A percentile compares a stretch with the other conserved stretches of the same genome.
These are phyloP conservation scores for Plodia interpunctella DNA, from an alignment of 1,140 invertebrate genomes.

Conservation along the genomic window DNA sequence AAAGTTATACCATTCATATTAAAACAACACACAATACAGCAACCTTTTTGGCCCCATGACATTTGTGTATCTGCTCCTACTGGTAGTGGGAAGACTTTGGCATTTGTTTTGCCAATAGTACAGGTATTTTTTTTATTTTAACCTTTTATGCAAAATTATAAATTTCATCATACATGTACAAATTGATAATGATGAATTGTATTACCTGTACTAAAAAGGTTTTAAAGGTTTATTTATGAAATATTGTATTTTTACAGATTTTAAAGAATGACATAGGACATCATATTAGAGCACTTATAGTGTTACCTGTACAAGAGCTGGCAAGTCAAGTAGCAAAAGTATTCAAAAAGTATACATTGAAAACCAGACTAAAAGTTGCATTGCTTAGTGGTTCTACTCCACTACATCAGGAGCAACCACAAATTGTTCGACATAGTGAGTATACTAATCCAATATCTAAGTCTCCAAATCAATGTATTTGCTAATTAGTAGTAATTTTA, in stretches of 20 bases:
- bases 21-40: conserved; percentile 78
- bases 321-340: conserved; percentile 93
- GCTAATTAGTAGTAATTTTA: background rate
- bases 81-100: conserved; percentile 97
- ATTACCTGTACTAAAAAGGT: too few relatives aligned
- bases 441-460: conserved; percentile 24
- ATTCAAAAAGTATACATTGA: conserved; percentile 84
- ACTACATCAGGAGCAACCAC: conserved; percentile 86
- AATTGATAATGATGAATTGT: too few relatives aligned
- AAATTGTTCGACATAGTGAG: conserved; percentile 83
- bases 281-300: conserved; percentile 88
- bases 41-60: conserved; percentile 85
- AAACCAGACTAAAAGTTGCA: conserved; percentile 85
- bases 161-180: too few relatives aligned
- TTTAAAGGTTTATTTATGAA: background rate
- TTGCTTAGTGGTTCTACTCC: conserved; percentile 85
- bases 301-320: conserved; percentile 94
- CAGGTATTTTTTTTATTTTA: conserved; percentile 77
- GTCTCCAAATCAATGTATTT: too few relatives aligned
- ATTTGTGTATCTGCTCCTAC: conserved; percentile 98
- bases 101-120: conserved; percentile 95
- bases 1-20: conserved; percentile 90
- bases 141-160: background rate
- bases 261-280: conserved; percentile 68
- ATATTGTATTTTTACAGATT: conserved; percentile 35